A percentile compares a stretch with the other conserved stretches of the same genome.
These are phyloP conservation scores for Biston betularia DNA, from an alignment of 2,888 invertebrate genomes.

Conservation along the genomic window DNA sequence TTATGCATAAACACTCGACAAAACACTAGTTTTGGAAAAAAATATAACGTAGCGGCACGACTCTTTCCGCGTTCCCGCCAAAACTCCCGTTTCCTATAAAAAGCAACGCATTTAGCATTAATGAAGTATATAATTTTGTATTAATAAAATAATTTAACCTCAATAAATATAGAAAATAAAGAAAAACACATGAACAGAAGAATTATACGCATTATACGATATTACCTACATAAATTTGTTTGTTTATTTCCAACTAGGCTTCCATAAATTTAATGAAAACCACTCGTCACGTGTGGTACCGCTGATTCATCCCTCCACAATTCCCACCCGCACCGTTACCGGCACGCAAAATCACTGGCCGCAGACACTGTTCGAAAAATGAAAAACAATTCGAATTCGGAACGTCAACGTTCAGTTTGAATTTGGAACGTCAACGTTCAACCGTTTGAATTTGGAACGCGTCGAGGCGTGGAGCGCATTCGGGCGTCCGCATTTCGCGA, in stretches of 20 bases:
- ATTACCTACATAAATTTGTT: neutral
- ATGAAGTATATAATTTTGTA: too few species aligned
- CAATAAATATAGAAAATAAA: too few species aligned
- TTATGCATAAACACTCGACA: too few species aligned
- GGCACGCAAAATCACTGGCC: constrained; percentile 69
- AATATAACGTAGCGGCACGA: too few species aligned
- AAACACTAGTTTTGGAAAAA: too few species aligned
- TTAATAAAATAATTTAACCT: too few species aligned
- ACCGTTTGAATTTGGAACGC: constrained; percentile 77
- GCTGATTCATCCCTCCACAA: constrained; percentile 26
- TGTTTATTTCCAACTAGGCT: neutral
- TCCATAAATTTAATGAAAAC: constrained; percentile 1
- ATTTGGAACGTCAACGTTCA: constrained; percentile 72
- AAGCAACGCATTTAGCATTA: too few species aligned
- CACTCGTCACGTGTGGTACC: constrained; percentile 14
- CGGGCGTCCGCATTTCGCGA: constrained; percentile 59
- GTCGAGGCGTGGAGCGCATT: constrained; percentile 62
- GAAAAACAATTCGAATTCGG: constrained; percentile 82
- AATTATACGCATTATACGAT: too few species aligned
- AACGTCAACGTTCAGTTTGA: constrained; percentile 76
- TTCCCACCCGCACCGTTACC: constrained; percentile 44
- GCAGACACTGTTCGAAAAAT: constrained; percentile 74
- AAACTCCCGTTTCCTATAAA: too few species aligned
- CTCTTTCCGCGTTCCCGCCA: too few species aligned
- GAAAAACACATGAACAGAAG: too few species aligned